Conservation (phyloP, 1,140 invertebrate genomes). For the Drosophila jambulina region DNA sequence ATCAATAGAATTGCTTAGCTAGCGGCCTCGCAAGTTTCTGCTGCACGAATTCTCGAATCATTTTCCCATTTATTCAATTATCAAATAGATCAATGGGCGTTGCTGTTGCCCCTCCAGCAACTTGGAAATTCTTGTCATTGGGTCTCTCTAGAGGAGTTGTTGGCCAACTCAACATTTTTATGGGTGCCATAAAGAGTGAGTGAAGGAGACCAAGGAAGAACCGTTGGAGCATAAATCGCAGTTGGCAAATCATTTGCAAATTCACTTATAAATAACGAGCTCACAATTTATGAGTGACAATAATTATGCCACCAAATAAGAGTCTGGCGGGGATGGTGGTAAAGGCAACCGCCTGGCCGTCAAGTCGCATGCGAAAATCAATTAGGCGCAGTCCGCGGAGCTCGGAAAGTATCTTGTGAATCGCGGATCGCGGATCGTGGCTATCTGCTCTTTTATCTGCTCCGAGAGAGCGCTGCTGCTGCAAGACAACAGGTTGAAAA, state of each 20-base stretch:
- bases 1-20: neutral
- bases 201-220: slow-evolving; percentile 28
- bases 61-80: slow-evolving; percentile 41
- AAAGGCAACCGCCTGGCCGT: slow-evolving; percentile 25
- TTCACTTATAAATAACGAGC: slow-evolving; percentile 64
- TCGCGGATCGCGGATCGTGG: slow-evolving; percentile 56
- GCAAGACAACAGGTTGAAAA: slow-evolving; percentile 69
- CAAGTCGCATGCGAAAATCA: slow-evolving; percentile 76
- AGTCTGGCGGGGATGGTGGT: slow-evolving; percentile 27
- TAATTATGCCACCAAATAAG: slow-evolving; percentile 67
- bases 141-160: neutral
- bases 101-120: neutral
- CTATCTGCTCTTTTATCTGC: slow-evolving; percentile 64
- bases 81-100: slow-evolving; percentile 54
- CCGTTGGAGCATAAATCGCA: slow-evolving; percentile 53
- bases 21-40: slow-evolving; percentile 14
- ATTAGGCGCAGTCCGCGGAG: slow-evolving; percentile 55
- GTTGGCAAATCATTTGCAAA: slow-evolving; percentile 56
- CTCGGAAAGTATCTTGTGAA: slow-evolving; percentile 59
- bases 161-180: slow-evolving; percentile 17
- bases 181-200: slow-evolving; percentile 11
- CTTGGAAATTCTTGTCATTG: slow-evolving; percentile 25
- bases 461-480: slow-evolving; percentile 31
- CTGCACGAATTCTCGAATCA: slow-evolving; percentile 17
- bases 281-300: slow-evolving; percentile 74